Evolutionary conservation across 1,140 invertebrate genomes (phyloP).

Genomic region (Calephelis virginiensis): DNA sequence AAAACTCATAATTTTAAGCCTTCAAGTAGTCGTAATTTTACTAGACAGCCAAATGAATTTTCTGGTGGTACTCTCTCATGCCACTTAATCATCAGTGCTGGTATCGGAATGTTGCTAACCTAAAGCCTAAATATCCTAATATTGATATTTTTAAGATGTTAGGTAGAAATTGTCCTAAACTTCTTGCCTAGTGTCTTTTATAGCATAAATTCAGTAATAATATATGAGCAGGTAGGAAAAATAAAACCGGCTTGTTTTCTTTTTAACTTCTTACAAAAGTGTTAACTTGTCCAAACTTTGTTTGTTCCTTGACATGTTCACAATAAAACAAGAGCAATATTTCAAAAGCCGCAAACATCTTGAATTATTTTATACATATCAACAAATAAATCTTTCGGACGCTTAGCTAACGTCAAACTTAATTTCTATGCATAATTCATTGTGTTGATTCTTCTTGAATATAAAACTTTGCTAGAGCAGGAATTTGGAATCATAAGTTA

Average conservation of each 20-base stretch:
- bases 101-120: no score
- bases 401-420: slow-evolving; percentile 75
- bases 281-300: slow-evolving; percentile 46
- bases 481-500: no score
- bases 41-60: no score
- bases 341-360: slow-evolving; percentile 69
- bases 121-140: no score
- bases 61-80: no score
- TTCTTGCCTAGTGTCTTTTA: no score
- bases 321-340: slow-evolving; percentile 72
- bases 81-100: no score
- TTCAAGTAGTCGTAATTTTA: no score
- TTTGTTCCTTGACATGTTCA: slow-evolving; percentile 53
- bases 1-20: no score
- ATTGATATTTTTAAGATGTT: no score
- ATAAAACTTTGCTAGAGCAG: slow-evolving; percentile 49
- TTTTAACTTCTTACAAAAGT: slow-evolving; percentile 25
- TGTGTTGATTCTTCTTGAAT: slow-evolving; percentile 55
- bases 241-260: slow-evolving; percentile 20
- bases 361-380: slow-evolving; percentile 75
- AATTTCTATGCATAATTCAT: slow-evolving; percentile 77
- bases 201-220: no score
- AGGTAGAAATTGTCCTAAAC: no score
- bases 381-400: slow-evolving; percentile 72
- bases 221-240: slow-evolving; percentile 9